Base-by-base conservation (phyloP, 1,140 invertebrate genomes). In the Cydia pomonella region DNA sequence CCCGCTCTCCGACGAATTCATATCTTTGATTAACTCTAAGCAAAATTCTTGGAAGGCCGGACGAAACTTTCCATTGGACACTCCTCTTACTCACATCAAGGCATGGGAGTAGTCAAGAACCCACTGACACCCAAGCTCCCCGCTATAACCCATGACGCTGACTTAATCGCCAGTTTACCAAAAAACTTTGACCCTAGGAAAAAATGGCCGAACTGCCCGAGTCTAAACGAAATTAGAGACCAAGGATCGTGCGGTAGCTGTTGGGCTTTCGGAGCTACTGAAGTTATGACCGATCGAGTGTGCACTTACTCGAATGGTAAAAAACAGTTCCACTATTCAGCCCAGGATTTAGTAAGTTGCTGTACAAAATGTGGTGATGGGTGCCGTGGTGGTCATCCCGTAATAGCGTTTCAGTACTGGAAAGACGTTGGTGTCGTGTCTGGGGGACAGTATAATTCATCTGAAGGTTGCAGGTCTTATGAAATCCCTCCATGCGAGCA, bases 221-320 rank as follows among this genome's bases (percentile, higher is more conserved):
- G 96, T 0, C 94, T 97, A 69, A 88, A 87, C 27, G 96, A 97
- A 86, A 95, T 97, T 29, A 47, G 44, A 16, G 44, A 47, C 44
- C 44, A 47, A 47, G 44, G 44, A 47, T 47, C 44, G 0, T 47
- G 44, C 44, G 44, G 47, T 3, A 50, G 47, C n/a, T 50, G 47
- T 6, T 50, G 47, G 47, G 47, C 47, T 3, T 97, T 97, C 91
- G 97, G 96, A 69, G 97, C 97, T 44, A 97, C 97, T 1, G 97
- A 97, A 92, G 96, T 97, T 2, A 98, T 98, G 95, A 97, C 97
- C 33, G 97, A 98, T 91, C 93, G 97, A 72, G 94, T 94, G 3
- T 98, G 97, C 47, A 50, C n/a, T n/a, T 95, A 96, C 77, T 96
- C 96, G 0, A 94, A 96, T 10, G 97, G 95, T 12, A 94, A 93